Conservation (phyloP, 2,113 vertebrate species). For the Xyrauchen texanus region DNA sequence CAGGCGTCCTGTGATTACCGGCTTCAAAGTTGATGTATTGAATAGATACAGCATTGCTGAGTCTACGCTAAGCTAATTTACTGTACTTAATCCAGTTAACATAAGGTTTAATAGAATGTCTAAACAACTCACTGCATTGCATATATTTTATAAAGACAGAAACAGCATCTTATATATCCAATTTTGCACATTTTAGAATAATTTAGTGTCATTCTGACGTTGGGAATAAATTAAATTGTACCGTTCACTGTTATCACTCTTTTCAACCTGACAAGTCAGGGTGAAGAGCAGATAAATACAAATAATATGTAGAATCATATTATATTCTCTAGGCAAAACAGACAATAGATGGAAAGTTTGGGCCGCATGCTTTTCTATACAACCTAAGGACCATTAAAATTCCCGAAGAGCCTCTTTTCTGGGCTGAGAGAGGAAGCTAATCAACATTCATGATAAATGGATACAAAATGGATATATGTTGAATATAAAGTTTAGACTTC, state of each 20-base stretch:
- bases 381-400: background rate
- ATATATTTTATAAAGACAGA: conserved; percentile 34
- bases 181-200: conserved; percentile 16
- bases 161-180: conserved; percentile 11
- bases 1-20: conserved; percentile 25
- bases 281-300: no score
- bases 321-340: no score
- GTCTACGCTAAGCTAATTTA: conserved; percentile 16
- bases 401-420: no score
- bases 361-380: no score
- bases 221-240: conserved; percentile 17
- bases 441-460: no score
- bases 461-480: no score
- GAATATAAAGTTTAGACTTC: conserved; percentile 19
- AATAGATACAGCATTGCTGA: conserved; percentile 10
- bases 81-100: conserved; percentile 33
- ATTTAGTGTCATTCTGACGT: background rate
- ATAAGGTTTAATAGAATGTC: conserved; percentile 31
- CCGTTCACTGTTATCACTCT: background rate
- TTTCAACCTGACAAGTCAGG: no score
- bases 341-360: no score
- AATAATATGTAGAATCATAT: no score
- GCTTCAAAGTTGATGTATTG: conserved; percentile 30
- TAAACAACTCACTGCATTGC: conserved; percentile 31
- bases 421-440: no score